Evolutionary conservation across 64 coral and sea anemone genomes (phyloP).

Genomic region (Porites australiensis): DNA sequence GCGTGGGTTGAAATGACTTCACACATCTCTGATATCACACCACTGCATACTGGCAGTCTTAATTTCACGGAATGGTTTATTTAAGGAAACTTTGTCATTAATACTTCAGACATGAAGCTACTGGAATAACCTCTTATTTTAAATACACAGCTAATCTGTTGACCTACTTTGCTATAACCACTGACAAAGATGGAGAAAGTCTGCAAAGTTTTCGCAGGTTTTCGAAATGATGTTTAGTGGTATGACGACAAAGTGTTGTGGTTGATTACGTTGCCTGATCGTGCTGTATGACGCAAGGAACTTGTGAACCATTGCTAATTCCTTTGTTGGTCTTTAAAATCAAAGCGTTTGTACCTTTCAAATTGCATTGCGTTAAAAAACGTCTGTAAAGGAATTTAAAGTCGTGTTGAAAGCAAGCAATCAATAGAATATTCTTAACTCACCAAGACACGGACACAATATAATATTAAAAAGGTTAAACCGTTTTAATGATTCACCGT

Average conservation of each 20-base stretch:
- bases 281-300: constrained; percentile 4
- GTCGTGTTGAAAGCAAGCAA: background rate
- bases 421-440: background rate
- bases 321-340: background rate
- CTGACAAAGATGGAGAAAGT: background rate
- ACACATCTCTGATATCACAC: background rate
- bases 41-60: background rate
- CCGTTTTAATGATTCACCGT: background rate
- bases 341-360: background rate
- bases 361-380: background rate
- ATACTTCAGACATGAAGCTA: background rate
- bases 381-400: background rate
- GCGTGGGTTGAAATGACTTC: background rate
- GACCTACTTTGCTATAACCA: background rate
- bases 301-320: background rate
- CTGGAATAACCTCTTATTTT: background rate
- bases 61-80: constrained; percentile 11
- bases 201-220: background rate
- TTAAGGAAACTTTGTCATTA: background rate
- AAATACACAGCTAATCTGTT: background rate
- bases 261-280: background rate
- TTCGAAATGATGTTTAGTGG: background rate
- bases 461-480: background rate
- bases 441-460: too few species aligned
- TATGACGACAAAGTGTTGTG: background rate